Percentiles rank a stretch among this genome's conserved stretches.
Conservation (phyloP, 2,888 invertebrate species). For the Rhingia campestris region DNA sequence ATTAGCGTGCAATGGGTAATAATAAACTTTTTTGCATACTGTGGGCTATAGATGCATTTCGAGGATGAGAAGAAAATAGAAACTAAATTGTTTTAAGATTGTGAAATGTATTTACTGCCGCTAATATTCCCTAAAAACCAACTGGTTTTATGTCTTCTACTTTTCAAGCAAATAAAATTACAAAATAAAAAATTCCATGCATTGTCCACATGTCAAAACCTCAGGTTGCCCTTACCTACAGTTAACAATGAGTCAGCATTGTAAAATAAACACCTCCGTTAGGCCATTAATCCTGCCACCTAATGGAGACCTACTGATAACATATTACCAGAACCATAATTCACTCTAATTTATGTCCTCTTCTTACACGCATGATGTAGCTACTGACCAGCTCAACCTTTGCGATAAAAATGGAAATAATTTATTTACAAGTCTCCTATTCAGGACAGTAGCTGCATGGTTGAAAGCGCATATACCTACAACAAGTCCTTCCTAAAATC, state of each 20-base stretch:
- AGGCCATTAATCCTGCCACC: slow-evolving; percentile 45
- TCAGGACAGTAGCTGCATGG: slow-evolving; percentile 8
- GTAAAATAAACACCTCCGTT: slow-evolving; percentile 18
- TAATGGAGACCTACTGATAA: slow-evolving; percentile 24
- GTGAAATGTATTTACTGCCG: too few species aligned
- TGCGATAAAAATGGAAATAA: slow-evolving; percentile 16
- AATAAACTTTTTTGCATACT: too few species aligned
- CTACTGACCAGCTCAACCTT: slow-evolving; percentile 15
- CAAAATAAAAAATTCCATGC: too few species aligned
- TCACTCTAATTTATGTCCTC: slow-evolving; percentile 64
- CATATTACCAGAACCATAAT: slow-evolving; percentile 20
- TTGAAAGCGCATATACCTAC: not conserved
- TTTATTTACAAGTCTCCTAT: slow-evolving; percentile 2
- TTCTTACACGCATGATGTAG: slow-evolving; percentile 58
- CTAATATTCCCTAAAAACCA: too few species aligned
- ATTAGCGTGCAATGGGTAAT: too few species aligned
- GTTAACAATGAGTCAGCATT: slow-evolving; percentile 18
- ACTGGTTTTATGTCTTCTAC: too few species aligned
- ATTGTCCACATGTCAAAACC: too few species aligned
- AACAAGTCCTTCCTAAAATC: slow-evolving; percentile 17
- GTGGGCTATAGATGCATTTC: too few species aligned
- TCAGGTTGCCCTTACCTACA: too few species aligned
- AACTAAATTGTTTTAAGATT: too few species aligned
- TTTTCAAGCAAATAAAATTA: too few species aligned
- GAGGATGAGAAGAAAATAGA: too few species aligned